Percentiles rank a stretch among this genome's conserved stretches.
Evolutionary conservation across 2,113 vertebrate genomes (phyloP).

Genomic region (Hylia prasina): DNA sequence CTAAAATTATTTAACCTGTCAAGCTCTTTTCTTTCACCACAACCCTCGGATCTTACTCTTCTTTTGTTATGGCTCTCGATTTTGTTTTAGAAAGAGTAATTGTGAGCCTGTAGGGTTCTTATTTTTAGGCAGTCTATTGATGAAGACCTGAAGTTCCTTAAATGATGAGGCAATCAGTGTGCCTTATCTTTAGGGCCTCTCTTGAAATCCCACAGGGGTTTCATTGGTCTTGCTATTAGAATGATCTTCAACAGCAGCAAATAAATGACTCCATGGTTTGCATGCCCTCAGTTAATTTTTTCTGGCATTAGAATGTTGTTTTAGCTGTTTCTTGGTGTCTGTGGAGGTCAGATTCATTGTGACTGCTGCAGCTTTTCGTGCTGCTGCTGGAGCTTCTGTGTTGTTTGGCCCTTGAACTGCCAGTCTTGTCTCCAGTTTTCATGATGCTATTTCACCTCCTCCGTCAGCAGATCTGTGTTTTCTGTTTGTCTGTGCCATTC

Average conservation of each 20-base stretch:
- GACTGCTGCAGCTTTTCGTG: not conserved
- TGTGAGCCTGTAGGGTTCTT: not conserved
- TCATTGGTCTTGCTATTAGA: not conserved
- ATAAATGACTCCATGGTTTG: not conserved
- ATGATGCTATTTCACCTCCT: not conserved
- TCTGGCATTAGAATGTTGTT: not conserved
- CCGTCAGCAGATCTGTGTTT: not conserved
- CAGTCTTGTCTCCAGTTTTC: not conserved
- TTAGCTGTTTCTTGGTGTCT: not conserved
- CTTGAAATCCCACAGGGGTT: not conserved
- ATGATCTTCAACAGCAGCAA: not conserved
- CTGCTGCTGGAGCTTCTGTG: not conserved
- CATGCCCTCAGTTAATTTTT: not conserved
- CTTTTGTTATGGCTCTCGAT: slow-evolving; percentile 41
- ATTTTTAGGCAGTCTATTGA: not conserved
- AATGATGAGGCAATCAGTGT: not conserved
- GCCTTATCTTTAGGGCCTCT: not conserved
- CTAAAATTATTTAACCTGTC: slow-evolving; percentile 48
- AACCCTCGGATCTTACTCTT: not conserved
- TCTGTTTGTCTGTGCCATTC: not conserved
- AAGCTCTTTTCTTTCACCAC: slow-evolving; percentile 33
- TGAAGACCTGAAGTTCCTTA: not conserved
- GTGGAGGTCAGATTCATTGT: not conserved
- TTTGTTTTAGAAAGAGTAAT: slow-evolving; percentile 43
- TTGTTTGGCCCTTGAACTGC: not conserved